These are phyloP conservation scores for Furcifer pardalis DNA, from an alignment of 2,797 vertebrate species.

Conservation along the genomic window DNA sequence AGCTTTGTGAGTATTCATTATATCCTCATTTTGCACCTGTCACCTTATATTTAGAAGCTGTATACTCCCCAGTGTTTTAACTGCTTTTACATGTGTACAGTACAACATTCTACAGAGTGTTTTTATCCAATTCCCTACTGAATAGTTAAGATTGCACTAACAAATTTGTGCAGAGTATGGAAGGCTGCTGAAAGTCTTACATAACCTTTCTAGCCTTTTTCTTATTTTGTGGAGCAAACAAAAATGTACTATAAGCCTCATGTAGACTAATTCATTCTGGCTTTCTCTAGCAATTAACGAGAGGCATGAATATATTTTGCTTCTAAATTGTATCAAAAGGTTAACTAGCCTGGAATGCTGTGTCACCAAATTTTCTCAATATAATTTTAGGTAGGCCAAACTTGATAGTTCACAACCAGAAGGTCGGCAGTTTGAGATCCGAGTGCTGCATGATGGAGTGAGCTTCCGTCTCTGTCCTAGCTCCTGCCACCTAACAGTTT, in stretches of 20 bases:
- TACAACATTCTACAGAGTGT: background rate
- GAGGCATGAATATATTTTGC: background rate
- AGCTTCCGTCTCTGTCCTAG: too few species aligned
- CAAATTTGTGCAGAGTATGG: background rate
- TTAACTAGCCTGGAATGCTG: too few species aligned
- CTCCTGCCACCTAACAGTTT: too few species aligned
- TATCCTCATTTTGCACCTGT: too few species aligned
- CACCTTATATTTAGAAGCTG: background rate
- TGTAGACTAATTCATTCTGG: background rate
- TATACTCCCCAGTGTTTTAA: background rate
- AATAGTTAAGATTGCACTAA: background rate
- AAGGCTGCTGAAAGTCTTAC: background rate
- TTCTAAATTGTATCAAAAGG: background rate
- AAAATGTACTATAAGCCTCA: background rate
- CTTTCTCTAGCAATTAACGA: background rate
- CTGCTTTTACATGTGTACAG: background rate
- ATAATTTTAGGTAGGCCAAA: background rate
- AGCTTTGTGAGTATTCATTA: too few species aligned
- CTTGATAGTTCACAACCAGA: too few species aligned
- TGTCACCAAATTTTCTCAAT: background rate
- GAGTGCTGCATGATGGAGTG: too few species aligned
- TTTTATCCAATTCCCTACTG: background rate
- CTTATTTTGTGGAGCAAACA: background rate
- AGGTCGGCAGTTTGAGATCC: too few species aligned
- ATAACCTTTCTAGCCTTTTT: background rate